phyloP scores from a whole-genome alignment of 1,140 invertebrate genomes.

The Calephelis nemesis region DNA sequence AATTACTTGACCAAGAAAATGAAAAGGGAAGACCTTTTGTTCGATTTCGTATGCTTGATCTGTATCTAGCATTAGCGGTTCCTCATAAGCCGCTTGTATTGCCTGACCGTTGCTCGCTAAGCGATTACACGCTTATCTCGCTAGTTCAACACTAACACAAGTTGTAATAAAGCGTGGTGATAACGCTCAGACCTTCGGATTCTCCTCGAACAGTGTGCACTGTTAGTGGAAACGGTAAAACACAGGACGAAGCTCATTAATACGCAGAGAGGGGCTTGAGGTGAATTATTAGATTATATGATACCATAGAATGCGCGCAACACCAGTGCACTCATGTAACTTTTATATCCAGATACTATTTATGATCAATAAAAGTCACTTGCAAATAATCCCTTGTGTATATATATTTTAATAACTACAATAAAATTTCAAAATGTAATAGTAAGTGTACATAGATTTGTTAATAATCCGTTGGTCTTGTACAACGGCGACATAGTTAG shows the following conservation, averaged over 20 bases:
- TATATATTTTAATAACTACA: too few species aligned
- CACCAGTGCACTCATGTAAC: neutral
- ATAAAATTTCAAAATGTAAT: too few species aligned
- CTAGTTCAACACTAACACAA: neutral
- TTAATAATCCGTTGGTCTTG: too few species aligned
- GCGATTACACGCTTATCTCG: conserved; percentile 14
- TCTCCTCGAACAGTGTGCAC: conserved; percentile 19
- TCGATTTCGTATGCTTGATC: too few species aligned
- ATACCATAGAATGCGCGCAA: neutral
- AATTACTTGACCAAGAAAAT: too few species aligned
- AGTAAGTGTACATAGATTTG: too few species aligned
- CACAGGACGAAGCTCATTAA: conserved; percentile 62
- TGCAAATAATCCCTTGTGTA: too few species aligned
- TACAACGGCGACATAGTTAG: too few species aligned
- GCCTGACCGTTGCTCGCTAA: neutral
- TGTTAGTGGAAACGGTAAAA: conserved; percentile 49
- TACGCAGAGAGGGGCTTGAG: conserved; percentile 30
- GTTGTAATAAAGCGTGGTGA: conserved; percentile 2
- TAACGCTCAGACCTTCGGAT: conserved; percentile 14
- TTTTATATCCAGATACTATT: neutral
- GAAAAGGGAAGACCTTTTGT: too few species aligned
- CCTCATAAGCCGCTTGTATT: neutral
- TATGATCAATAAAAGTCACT: too few species aligned
- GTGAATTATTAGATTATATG: neutral
- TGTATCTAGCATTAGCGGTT: neutral